These are phyloP conservation scores for Heterotilapia buettikoferi DNA, from an alignment of 2,113 vertebrate genomes.

Conservation along the genomic window DNA sequence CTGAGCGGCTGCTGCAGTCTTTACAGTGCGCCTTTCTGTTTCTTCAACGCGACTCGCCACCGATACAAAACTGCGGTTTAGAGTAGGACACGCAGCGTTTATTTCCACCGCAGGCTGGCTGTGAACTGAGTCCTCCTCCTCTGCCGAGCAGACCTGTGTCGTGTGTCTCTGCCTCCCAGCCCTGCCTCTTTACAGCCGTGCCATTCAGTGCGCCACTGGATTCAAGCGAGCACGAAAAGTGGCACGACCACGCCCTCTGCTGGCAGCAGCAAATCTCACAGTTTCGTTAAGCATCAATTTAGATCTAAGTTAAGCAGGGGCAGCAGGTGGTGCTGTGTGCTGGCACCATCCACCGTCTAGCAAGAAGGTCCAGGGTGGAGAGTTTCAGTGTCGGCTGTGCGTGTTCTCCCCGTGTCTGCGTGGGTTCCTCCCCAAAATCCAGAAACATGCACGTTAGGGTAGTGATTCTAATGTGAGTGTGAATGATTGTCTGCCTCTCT, in stretches of 20 bases:
- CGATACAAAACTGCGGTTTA: neutral
- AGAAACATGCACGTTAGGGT: neutral
- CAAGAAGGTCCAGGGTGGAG: neutral
- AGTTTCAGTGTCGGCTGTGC: neutral
- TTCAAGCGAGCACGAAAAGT: neutral
- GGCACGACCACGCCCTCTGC: neutral
- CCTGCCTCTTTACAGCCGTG: conserved; percentile 4
- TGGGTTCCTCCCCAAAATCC: neutral
- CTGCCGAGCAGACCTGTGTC: neutral
- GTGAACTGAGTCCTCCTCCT: neutral
- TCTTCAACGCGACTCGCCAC: neutral
- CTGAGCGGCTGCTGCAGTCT: conserved; percentile 13
- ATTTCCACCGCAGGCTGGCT: neutral
- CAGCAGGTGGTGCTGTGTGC: neutral
- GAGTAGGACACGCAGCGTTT: neutral
- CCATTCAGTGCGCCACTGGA: neutral
- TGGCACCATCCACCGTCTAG: neutral
- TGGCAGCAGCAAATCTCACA: neutral
- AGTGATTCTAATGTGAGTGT: neutral
- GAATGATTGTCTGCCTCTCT: neutral
- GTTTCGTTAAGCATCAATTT: neutral
- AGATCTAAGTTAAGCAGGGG: neutral
- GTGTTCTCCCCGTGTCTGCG: neutral
- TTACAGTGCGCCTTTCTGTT: neutral
- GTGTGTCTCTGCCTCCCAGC: neutral